Base-by-base conservation (phyloP, 2,113 vertebrate species). In the Sitta europaea region DNA sequence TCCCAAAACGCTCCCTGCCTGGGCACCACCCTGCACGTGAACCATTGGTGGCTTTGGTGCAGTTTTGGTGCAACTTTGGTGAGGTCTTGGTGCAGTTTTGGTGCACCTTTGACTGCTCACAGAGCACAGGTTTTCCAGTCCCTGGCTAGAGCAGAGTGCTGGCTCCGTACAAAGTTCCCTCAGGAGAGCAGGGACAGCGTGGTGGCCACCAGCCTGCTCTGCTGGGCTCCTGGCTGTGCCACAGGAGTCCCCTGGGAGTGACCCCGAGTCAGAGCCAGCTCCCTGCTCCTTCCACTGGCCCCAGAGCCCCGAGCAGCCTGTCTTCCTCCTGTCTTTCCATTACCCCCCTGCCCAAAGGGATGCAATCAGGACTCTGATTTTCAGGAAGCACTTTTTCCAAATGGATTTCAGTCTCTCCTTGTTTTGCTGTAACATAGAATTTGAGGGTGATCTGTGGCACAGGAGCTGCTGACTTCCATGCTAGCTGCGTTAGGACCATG, bases 261-360 rank as follows among this genome's bases (percentile, higher is more conserved):
- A n/a, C 33, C 47, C 31, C 0, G 3, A 27, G 23, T 3, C 58
- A 61, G 43, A 12, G 25, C 40, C 54, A 23, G 14, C 42, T 35
- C 36, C 28, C 51, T 17, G 27, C 73, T 40, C 36, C 36, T n/a
- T 42, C 48, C n/a, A 1, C 24, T 1, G 5, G 9, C 70, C 63
- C 76, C 58, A 45, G 76, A 9, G 16, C 47, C 28, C 0, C 0
- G 35, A 25, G 51, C n/a, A 29, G 24, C n/a, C 8, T 4, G 4
- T 23, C 11, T 43, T 40, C 18, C 53, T 27, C 5, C 29, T 2
- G 0, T 25, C 16, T 48, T 13, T 27, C 70, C 7, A 1, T 40
- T n/a, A 5, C 31, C 55, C 7, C 33, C 24, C 0, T 14, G 65
- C 45, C 76, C 51, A 25, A 6, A 31, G 33, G 8, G 23, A 2